phyloP scores from a whole-genome alignment of 2,888 invertebrate species.

The Meteorus cinctellus region DNA sequence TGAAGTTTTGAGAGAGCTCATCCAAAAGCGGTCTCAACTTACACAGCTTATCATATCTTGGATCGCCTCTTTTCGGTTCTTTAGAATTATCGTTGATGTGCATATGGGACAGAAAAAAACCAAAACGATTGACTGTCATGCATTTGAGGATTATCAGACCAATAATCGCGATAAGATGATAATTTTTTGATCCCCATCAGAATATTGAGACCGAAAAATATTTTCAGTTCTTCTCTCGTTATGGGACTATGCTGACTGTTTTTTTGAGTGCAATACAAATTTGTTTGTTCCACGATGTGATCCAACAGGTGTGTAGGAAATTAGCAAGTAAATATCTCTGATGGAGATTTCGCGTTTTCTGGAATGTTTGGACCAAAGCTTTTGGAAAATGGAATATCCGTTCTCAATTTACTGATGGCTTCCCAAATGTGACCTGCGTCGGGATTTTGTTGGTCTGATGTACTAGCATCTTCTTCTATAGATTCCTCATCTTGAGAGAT shows the following conservation, averaged over 20 bases:
- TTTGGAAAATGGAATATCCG: too few relatives aligned
- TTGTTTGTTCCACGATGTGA: neutral
- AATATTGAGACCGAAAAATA: neutral
- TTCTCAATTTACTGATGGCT: too few relatives aligned
- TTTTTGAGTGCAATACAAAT: neutral
- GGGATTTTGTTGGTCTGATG: too few relatives aligned
- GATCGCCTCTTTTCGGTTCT: neutral
- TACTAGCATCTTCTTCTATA: too few relatives aligned
- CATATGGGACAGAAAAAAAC: neutral
- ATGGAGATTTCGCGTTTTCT: too few relatives aligned
- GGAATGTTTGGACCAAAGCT: too few relatives aligned
- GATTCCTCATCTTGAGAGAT: too few relatives aligned
- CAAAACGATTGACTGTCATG: neutral
- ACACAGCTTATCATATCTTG: neutral
- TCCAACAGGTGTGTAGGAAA: too few relatives aligned
- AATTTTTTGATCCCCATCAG: neutral
- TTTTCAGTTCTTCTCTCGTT: neutral
- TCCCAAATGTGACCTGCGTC: too few relatives aligned
- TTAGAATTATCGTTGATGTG: neutral
- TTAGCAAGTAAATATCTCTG: too few relatives aligned
- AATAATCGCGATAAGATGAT: neutral
- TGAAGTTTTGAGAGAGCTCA: too few relatives aligned
- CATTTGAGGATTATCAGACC: neutral
- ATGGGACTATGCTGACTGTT: neutral
- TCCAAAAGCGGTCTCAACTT: neutral